Conservation (phyloP, 2,888 invertebrate species). For the Polydrusus tereticollis region DNA sequence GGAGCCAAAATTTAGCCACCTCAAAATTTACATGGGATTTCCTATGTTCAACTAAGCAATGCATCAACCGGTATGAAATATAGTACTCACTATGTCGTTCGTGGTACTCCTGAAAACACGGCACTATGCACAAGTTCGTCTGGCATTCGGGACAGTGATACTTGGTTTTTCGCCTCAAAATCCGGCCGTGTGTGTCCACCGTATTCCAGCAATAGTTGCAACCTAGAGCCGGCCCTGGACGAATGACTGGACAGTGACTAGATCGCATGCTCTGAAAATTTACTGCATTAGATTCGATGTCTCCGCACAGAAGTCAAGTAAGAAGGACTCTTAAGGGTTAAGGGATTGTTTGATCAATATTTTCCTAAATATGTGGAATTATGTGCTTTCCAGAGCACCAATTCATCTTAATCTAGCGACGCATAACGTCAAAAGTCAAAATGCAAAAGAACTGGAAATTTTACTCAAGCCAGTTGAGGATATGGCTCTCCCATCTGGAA, state of each 20-base stretch:
- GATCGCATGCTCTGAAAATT: constrained; percentile 70
- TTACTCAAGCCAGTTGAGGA: constrained; percentile 28
- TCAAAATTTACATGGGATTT: no score
- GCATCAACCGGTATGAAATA: no score
- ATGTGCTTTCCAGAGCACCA: constrained; percentile 1
- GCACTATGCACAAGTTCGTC: constrained; percentile 90
- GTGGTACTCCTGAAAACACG: constrained; percentile 76
- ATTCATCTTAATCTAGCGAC: constrained; percentile 24
- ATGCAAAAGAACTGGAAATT: constrained; percentile 9
- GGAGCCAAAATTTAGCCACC: no score
- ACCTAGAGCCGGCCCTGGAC: constrained; percentile 86
- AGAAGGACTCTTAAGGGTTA: no score
- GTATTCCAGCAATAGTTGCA: constrained; percentile 95
- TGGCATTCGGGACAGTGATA: constrained; percentile 93
- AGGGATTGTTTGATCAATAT: constrained; percentile 58
- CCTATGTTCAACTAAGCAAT: no score
- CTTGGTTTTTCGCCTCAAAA: constrained; percentile 87
- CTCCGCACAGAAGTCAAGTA: no score
- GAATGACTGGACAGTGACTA: constrained; percentile 86
- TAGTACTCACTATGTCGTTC: constrained; percentile 44
- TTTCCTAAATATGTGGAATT: constrained; percentile 15
- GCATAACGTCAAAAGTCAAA: constrained; percentile 9
- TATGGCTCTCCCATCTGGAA: constrained; percentile 49
- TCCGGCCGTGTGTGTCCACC: constrained; percentile 85
- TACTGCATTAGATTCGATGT: no score